Evolutionary conservation across 2,888 invertebrate genomes (phyloP), one percentile per base, ranked within the genome.

Genomic region (Tachina fera): DNA sequence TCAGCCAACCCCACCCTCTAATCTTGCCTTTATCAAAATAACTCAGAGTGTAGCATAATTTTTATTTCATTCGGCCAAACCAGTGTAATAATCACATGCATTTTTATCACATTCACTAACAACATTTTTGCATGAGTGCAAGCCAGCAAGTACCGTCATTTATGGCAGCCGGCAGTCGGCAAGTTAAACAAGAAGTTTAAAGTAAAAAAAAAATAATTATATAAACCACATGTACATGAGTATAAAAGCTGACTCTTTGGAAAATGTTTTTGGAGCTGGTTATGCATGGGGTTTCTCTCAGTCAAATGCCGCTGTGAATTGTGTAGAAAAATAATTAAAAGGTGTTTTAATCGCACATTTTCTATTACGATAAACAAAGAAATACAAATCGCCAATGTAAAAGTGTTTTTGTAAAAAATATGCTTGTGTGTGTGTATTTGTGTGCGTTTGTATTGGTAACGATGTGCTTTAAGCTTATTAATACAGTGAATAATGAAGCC

Each of bases 291-390:
- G 83, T 61, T 60, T 79, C 58, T 61, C 76, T 60, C 6, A 31
- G 84, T 76, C 68, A 19, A 75, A 60, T 61, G 72, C 86, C 79
- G 83, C 86, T 86, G 83, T 87, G 86, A 84, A 72, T 74, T 86
- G 83, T 87, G 87, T 75, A 85, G 82, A 79, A 87, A 90, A 90
- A 91, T 92, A 92, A 92, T 92, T 92, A 91, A 91, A 91, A 92
- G 91, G 92, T 92, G 91, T 92, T 92, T 86, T 91, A 92, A 92
- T 92, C 91, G 92, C 91, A 91, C 91, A 91, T 92, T 91, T 78
- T 56, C 74, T 80, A 76, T 83, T 56, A 76, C 61, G 51, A 43
- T 63, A 41, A 31, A 31, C 31, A 31, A 49, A 51, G 49, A 74
- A 31, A 31, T 49, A 16, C 39, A 47, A 31, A 31, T 41, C 39